Conservation (phyloP, 2,797 vertebrate genomes). For the Craterocephalus amniculus region DNA sequence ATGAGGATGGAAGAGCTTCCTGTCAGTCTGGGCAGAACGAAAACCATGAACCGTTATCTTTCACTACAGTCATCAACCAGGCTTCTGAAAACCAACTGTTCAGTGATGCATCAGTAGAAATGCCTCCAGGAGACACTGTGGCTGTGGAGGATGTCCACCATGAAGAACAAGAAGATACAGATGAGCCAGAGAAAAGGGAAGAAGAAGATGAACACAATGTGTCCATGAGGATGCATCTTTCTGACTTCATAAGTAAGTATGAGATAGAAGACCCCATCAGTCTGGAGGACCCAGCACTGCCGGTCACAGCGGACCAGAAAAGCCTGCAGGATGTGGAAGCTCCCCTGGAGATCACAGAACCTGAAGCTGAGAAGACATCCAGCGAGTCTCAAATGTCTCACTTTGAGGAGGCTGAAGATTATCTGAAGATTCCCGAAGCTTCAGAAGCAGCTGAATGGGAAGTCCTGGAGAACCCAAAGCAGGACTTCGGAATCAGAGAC, state of each 20-base stretch:
- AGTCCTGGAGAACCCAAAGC: slow-evolving; percentile 35
- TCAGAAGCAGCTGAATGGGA: slow-evolving; percentile 58
- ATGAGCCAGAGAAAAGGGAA: slow-evolving; percentile 34
- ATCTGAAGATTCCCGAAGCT: slow-evolving; percentile 7
- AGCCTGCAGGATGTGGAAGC: slow-evolving; percentile 11
- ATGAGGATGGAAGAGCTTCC: slow-evolving; percentile 2
- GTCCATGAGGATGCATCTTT: slow-evolving; percentile 52
- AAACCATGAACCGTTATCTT: slow-evolving; percentile 4
- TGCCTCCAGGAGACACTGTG: background rate
- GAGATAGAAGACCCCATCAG: slow-evolving; percentile 50
- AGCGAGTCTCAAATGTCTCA: slow-evolving; percentile 23
- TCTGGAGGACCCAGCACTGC: slow-evolving; percentile 44
- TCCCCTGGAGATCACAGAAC: slow-evolving; percentile 1
- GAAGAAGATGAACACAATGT: slow-evolving; percentile 50
- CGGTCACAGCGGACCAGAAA: slow-evolving; percentile 15
- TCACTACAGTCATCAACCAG: slow-evolving; percentile 13
- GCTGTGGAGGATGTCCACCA: slow-evolving; percentile 21
- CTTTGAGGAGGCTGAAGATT: slow-evolving; percentile 26
- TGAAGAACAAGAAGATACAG: slow-evolving; percentile 24
- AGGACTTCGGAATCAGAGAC: slow-evolving; percentile 29
- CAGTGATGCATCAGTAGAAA: slow-evolving; percentile 6
- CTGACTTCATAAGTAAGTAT: slow-evolving; percentile 36
- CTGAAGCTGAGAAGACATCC: slow-evolving; percentile 7
- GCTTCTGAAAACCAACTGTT: slow-evolving; percentile 18
- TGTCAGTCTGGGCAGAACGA: slow-evolving; percentile 13